Evolutionary conservation across 2,888 invertebrate species (phyloP), one percentile per base, ranked within the genome.

Genomic region (Folsomia candida): DNA sequence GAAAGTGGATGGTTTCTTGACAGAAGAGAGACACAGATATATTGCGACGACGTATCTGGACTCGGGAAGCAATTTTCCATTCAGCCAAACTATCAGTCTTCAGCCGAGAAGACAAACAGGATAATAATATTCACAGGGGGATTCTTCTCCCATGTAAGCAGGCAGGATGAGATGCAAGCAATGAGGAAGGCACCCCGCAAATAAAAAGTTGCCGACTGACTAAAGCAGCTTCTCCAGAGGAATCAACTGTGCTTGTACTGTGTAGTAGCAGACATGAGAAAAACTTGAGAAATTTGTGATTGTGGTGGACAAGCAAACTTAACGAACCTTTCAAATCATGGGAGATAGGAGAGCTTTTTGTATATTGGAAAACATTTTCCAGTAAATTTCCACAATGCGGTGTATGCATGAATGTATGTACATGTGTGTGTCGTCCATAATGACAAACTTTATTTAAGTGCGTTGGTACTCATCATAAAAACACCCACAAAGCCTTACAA

Each of bases 51-150:
- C 63, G 69, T 65, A 20, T 6, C 26, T 22, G 26, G 51, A 54
- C 25, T 28, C 20, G 60, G 66, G 58, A 47, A 61, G 63, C 67
- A 69, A 72, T 69, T 66, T 73, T 59, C 59, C 57, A 60, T n/a
- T n/a, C n/a, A n/a, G n/a, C n/a, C n/a, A n/a, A 47, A 67, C 70
- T 70, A 65, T 70, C 63, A 70, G 68, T 69, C 58, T 72, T 62
- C 62, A 51, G 29, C 37, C 66, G 51, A 2, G 25, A 66, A 14
- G 28, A 57, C n/a, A 26, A 66, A 25, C 67, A 67, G 64, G 75
- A 73, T 73, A 76, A 76, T 76, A 73, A 73, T 69, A 73, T 64
- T 57, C 76, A 70, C 73, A 24, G 22, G 73, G 76, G 76, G 63
- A 70, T 71, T 70, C 57, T 20, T 67, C n/a, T 29, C 58, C 68